Base-by-base conservation (phyloP, 1,140 invertebrate species). In the Adoxophyes honmai region DNA sequence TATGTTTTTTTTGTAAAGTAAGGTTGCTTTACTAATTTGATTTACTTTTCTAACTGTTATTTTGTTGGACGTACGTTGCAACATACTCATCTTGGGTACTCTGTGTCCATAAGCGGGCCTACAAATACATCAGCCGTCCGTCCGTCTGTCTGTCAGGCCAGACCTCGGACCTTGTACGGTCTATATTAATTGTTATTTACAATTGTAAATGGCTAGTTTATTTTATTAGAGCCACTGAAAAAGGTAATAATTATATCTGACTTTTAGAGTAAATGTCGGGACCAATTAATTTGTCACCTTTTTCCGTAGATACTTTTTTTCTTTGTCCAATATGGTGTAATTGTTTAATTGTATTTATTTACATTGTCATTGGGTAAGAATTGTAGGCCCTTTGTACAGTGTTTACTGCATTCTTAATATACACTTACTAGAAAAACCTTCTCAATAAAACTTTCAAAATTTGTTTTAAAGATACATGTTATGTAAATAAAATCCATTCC, bases 171-270 rank as follows among this genome's bases (percentile, higher is more conserved):
- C 78, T 65, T 80, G 61, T 74, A 80, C 44, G 74, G 70, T 10
- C 62, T 68, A 71, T 75, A 70, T 75, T 79, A 78, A 75, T 76
- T 60, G 57, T 59, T 63, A 44, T 57, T 55, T 71, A 66, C 52
- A 79, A 79, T 78, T 77, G 67, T 70, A 80, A 74, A 78, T 73
- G 71, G 64, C 61, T 73, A 73, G 71, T 75, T 78, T 80, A 78
- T 76, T 75, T 75, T 55, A 55, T 62, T 60, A 66, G 21, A 28
- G 36, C 42, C 56, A 18, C 34, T 44, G 53, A 21, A 64, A 66
- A 71, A 72, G 67, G 69, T 62, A 68, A 68, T 71, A 72, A 78
- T 75, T 75, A 75, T 75, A 71, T 79, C 70, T 75, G 74, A 76
- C 70, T 60, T 70, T 69, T 66, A 53, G 60, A 52, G 21, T 55